These are phyloP conservation scores for Oligia strigilis DNA, from an alignment of 2,888 invertebrate species.

Conservation along the genomic window DNA sequence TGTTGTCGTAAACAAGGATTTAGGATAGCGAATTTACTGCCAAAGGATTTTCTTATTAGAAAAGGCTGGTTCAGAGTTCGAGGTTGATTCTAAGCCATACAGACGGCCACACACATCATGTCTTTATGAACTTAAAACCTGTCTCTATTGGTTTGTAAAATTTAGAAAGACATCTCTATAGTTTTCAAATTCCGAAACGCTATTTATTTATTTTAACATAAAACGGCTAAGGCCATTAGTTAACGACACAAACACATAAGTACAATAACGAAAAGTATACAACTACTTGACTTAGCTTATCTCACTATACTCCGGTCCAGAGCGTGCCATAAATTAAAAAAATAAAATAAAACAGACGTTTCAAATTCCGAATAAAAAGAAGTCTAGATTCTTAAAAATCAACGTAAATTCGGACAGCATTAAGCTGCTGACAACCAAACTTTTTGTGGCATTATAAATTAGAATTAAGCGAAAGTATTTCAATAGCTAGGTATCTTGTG, in stretches of 20 bases:
- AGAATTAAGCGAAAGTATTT: slow-evolving; percentile 51
- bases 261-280: neutral
- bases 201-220: neutral
- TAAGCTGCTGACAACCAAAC: slow-evolving; percentile 19
- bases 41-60: slow-evolving; percentile 21
- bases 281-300: neutral
- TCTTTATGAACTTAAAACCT: neutral
- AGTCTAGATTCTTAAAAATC: neutral
- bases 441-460: slow-evolving; percentile 41
- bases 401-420: slow-evolving; percentile 37
- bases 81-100: neutral
- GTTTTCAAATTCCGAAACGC: slow-evolving; percentile 16
- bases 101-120: neutral
- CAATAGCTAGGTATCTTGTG: slow-evolving; percentile 55
- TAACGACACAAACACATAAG: neutral
- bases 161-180: neutral
- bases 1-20: slow-evolving; percentile 49
- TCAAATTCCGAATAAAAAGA: slow-evolving; percentile 7
- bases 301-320: neutral
- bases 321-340: slow-evolving; percentile 5
- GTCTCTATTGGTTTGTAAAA: neutral
- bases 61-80: slow-evolving; percentile 42
- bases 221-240: neutral
- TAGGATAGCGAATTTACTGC: slow-evolving; percentile 44
- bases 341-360: neutral